Base-by-base conservation (phyloP, 92 coral and sea anemone genomes). In the Micromussa lordhowensis region DNA sequence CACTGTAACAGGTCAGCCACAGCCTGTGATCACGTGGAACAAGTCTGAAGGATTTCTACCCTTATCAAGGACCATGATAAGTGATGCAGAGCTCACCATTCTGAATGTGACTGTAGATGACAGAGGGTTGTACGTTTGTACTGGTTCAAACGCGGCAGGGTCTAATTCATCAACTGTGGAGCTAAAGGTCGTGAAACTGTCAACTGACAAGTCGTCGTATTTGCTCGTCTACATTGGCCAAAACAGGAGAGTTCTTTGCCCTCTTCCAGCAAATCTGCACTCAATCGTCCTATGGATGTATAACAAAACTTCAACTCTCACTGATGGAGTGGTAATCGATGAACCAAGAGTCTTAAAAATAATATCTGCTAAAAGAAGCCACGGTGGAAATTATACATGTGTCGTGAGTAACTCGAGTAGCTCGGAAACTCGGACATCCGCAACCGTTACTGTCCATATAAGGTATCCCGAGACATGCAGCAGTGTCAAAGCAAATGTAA, bases 71-170 rank as follows among this genome's bases (percentile, higher is more conserved):
- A 34, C 78, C 78, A 31, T 73, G 0, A 38, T 34, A 73, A 7
- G 24, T 29, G 40, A 73, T 38, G 53, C 53, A 73, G 36, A 17
- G 22, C 21, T 73, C 12, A 32, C 51, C 54, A 34, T 73, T 11
- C 51, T 73, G 19, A 35, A 73, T 35, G 53, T 29, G 22, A 34
- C 9, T 19, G 35, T 35, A 36, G 22, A 34, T 73, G 78, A 73
- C 78, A 73, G 48, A 35, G 54, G 78, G 26, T 73, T 31, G 78
- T 35, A 32, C 78, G 21, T 73, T 35, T 73, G 54, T 48, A 73
- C n/a, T 12, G 78, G 51, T 38, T 35, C 78, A 34, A 73, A 73
- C 54, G 35, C 40, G 4, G n/a, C 2, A 7, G 78, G 78, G 9
- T 35, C 78, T 28, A 73, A 73, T 48, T 28, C 40, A 14, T 28